Evolutionary conservation across 2,113 vertebrate species (phyloP), one percentile per base, ranked within the genome.

Genomic region (Addax nasomaculatus): DNA sequence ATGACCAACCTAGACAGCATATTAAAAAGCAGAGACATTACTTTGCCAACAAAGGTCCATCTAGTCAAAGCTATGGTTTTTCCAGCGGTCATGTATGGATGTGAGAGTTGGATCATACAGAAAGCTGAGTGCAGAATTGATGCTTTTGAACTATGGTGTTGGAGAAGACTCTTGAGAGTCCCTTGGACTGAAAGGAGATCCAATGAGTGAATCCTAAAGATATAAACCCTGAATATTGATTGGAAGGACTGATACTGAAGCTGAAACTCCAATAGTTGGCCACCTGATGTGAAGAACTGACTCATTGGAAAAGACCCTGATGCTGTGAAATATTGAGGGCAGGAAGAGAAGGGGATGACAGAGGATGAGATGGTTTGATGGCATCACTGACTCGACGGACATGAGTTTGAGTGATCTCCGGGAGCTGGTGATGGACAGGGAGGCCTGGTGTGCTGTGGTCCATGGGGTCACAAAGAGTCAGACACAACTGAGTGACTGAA

Each of bases 361-460:
- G n/a, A 70, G n/a, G 67, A 70, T 39, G n/a, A 70, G 67, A 70
- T 70, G n/a, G 5, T 39, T 70, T 19, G 67, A 39, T 39, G 19
- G 67, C 67, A 70, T 70, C 67, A 70, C n/a, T 10, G 67, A 23
- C 5, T 70, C 2, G 2, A 70, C 1, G 19, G 67, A 39, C n/a
- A 23, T 70, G n/a, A 70, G 19, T 70, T 6, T 70, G n/a, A 70
- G n/a, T 39, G 1, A 39, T 11, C 9, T 23, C 67, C 0, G 0
- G 9, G 67, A 70, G 67, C 3, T 36, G 10, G 19, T 12, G 19
- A 12, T 36, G 67, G 5, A 70, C 5, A 70, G n/a, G 19, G n/a
- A 70, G n/a, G 67, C 67, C n/a, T 70, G 67, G 19, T 2, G 2
- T 70, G 9, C 19, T 70, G 10, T 0, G 0, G n/a, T 70, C 67